Evolutionary conservation across 2,113 vertebrate genomes (phyloP), one percentile per base, ranked within the genome.

Genomic region (Albula goreensis): DNA sequence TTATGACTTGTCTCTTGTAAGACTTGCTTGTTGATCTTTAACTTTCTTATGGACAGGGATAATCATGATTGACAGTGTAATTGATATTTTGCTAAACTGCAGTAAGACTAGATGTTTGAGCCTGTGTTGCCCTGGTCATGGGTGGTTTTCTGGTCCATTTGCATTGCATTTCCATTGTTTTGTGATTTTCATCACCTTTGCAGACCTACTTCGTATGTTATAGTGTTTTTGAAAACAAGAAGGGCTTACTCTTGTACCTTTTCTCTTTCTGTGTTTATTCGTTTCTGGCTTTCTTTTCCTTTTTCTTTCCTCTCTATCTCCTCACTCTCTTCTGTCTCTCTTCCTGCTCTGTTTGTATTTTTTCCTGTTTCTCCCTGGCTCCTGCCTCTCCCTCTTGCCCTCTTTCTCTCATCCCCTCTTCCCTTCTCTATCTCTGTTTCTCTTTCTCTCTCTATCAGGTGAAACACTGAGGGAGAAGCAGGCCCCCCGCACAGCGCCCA

Each of bases 381-480:
- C 66, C 31, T 41, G 31, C 12, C 49, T 31, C 12, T 56, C 13
- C 8, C 4, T 5, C 57, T 50, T 31, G 2, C 66, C 50, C 4
- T 5, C 41, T 51, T 31, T 17, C 11, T 50, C 11, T 48, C 52
- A 50, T 7, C 15, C 15, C 31, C 10, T 51, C n/a, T 9, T 11
- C 52, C 13, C 31, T 77, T 11, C 4, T 53, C 31, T 83, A 41
- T 80, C 11, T 77, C 49, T 50, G 15, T 57, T 17, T 49, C 56
- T 50, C 56, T 50, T 57, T n/a, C 53, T 50, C 50, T 4, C 56
- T 50, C 41, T 63, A 15, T 56, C 85, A 99, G 98, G 98, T 90
- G 98, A 99, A 94, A 98, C 98, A 0, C 86, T 99, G 88, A 99
- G 98, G 94, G 98, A 99, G 95, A 97, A 98, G 91, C 97, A 98